A percentile compares a stretch with the other conserved stretches of the same genome.
These are phyloP conservation scores for Neodiprion virginianus DNA, from an alignment of 1,140 invertebrate genomes.

Conservation along the genomic window DNA sequence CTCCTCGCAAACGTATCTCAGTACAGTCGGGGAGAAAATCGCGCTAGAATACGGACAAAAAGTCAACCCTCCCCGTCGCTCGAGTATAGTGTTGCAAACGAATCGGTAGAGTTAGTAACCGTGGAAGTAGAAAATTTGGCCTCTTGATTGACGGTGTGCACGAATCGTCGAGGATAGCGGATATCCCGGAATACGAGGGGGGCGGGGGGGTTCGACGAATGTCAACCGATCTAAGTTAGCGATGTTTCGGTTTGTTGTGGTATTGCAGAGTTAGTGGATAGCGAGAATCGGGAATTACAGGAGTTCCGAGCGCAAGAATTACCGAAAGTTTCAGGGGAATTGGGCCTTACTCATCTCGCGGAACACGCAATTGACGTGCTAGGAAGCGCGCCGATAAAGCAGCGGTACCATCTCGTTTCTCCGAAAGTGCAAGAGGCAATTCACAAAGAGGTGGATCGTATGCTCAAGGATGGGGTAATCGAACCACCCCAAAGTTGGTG, in stretches of 20 bases:
- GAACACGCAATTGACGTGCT: slow-evolving; percentile 42
- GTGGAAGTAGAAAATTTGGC: background rate
- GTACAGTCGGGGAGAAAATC: background rate
- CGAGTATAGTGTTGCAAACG: background rate
- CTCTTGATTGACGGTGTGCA: slow-evolving; percentile 12
- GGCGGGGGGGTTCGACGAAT: slow-evolving; percentile 1
- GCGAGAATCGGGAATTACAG: background rate
- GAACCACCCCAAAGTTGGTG: slow-evolving; percentile 43
- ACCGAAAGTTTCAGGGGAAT: background rate
- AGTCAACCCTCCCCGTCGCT: background rate
- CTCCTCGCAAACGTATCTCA: background rate
- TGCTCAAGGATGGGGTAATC: slow-evolving; percentile 40
- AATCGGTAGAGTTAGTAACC: background rate
- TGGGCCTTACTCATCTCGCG: slow-evolving; percentile 21
- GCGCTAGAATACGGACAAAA: background rate
- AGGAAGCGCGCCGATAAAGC: slow-evolving; percentile 38
- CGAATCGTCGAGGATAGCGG: slow-evolving; percentile 9
- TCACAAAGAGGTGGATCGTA: slow-evolving; percentile 23
- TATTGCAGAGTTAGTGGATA: background rate
- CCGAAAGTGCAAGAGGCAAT: slow-evolving; percentile 17
- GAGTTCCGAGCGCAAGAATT: slow-evolving; percentile 17
- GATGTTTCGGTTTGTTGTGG: background rate
- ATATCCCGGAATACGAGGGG: background rate
- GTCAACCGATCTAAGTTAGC: no score
- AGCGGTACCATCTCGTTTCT: slow-evolving; percentile 39